Evolutionary conservation across 2,113 vertebrate species (phyloP), one percentile per base, ranked within the genome.

Genomic region (Pyrgilauda ruficollis): DNA sequence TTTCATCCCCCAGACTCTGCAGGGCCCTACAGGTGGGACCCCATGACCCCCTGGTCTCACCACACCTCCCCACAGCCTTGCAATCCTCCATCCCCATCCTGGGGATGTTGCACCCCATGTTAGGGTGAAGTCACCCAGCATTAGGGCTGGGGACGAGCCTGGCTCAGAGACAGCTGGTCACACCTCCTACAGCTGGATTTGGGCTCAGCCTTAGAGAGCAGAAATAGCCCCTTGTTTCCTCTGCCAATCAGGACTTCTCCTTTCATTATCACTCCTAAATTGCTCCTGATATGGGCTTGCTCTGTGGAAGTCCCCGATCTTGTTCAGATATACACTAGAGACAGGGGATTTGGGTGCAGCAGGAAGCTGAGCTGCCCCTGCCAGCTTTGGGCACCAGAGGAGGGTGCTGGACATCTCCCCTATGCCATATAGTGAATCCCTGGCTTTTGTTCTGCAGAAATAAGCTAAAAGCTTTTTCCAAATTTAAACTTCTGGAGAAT

Each of bases 31-130:
- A 23, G 30, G n/a, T 2, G 3, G 9, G 62, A 52, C 18, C 43
- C 28, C 37, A 28, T 0, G 0, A 24, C 13, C 11, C 10, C 35
- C 7, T 53, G 0, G 6, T 82, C 27, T 82, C 46, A 55, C 11
- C 61, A 91, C 12, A 15, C 13, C 47, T 50, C 80, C 35, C n/a
- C 43, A 27, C 1, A 9, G 27, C 44, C 21, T 66, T 77, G 68
- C 46, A 61, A 18, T 47, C 11, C 62, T 55, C 49, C 33, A 11
- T 52, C 22, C 43, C 5, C 56, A 64, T 18, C 27, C n/a, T 4
- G 2, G 35, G 27, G 33, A 56, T 68, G 26, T 8, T 50, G 20
- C 18, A 35, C 4, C 24, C 35, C 41, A 5, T 0, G 28, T n/a
- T 10, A 11, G 26, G 31, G 14, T 68, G 67, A 89, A 33, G 21